phyloP scores from a whole-genome alignment of 2,113 vertebrate genomes.

The Stigmatopora argus region DNA sequence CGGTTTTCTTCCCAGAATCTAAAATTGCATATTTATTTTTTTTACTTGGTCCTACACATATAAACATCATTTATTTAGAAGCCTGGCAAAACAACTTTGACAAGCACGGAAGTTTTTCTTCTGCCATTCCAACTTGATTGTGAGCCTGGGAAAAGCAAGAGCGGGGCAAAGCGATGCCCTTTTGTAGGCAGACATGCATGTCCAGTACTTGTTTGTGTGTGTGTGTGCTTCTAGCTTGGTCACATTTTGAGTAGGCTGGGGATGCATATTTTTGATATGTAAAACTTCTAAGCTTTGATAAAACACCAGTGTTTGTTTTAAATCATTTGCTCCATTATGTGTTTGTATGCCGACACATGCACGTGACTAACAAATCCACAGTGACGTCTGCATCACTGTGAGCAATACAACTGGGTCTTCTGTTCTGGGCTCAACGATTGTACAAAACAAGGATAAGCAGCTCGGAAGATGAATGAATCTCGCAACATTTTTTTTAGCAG shows the following conservation, averaged over 20 bases:
- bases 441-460: background rate
- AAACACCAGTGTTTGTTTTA: slow-evolving; percentile 48
- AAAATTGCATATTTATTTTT: background rate
- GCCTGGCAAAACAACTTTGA: slow-evolving; percentile 1
- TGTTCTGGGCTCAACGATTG: too few relatives aligned
- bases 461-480: too few relatives aligned
- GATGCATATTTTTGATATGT: slow-evolving; percentile 62
- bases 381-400: background rate
- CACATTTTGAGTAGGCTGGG: slow-evolving; percentile 53
- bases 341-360: slow-evolving; percentile 9
- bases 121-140: slow-evolving; percentile 32
- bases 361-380: slow-evolving; percentile 4
- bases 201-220: slow-evolving; percentile 10
- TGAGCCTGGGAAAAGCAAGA: slow-evolving; percentile 26
- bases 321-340: slow-evolving; percentile 30
- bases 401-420: too few relatives aligned
- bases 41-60: background rate
- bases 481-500: too few relatives aligned
- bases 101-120: slow-evolving; percentile 23
- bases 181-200: slow-evolving; percentile 45
- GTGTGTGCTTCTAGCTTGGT: slow-evolving; percentile 43
- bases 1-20: background rate
- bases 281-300: slow-evolving; percentile 41
- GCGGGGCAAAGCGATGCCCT: slow-evolving; percentile 32
- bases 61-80: background rate